Evolutionary conservation across 1,140 invertebrate genomes (phyloP), one percentile per base, ranked within the genome.

Genomic region (Phocides pigmalion): DNA sequence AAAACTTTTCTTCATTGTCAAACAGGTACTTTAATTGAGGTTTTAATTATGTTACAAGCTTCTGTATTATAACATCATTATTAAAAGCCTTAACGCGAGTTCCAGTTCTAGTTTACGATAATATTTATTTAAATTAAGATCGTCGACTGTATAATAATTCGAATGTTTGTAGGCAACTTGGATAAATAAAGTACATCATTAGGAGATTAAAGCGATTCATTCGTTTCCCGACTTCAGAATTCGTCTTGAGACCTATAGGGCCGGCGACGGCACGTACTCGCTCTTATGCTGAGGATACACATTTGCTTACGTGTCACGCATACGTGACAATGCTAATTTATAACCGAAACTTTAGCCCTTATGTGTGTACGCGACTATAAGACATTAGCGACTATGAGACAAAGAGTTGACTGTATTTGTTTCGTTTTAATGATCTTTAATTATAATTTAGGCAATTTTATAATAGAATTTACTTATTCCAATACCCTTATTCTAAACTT

Each of bases 91-190:
- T 49, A 14, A 25, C 58, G 32, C 44, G 58, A 49, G 19, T 32
- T 19, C 19, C 46, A 50, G 37, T 15, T 39, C 16, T 61, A 62
- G 58, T 50, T 62, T 54, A 54, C 51, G 51, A 19, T 54, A 54
- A 54, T 39, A 19, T 32, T 53, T 61, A 61, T 62, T 62, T 50
- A 61, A 62, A 61, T 37, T 62, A 62, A 62, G 58, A 62, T 50
- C 32, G 32, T 62, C 28, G 58, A 49, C 58, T 62, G 58, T 61
- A 37, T 47, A 50, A 39, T 62, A 62, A 50, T 50, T 62, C 16
- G 32, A 62, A 62, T 12, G 9, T 39, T 61, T 47, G 42, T 62
- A 62, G 56, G 19, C 51, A 15, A 41, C 12, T 54, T 54, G 19
- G 37, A 22, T 54, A 22, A 54, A 41, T 54, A 54, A 54, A 35